A percentile compares a stretch with the other conserved stretches of the same genome.
phyloP scores from a whole-genome alignment of 2,797 vertebrate genomes.

The Phyllotis vaccarum region DNA sequence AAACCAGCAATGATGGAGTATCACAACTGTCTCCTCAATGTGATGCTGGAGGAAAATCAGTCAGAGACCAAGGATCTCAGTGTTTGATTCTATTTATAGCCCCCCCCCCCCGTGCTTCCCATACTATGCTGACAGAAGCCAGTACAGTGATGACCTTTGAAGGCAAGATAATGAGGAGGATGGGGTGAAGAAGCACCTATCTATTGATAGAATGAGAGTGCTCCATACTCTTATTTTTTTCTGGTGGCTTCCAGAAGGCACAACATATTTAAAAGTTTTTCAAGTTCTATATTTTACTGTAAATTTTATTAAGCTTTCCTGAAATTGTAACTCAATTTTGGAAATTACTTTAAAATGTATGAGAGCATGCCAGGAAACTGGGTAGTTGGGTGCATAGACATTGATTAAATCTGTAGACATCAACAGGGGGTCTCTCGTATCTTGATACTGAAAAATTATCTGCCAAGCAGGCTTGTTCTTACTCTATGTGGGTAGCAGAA shows the following conservation, averaged over 20 bases:
- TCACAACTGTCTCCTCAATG: background rate
- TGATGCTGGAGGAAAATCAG: background rate
- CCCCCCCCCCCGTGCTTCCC: background rate
- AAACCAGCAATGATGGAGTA: background rate
- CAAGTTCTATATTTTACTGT: background rate
- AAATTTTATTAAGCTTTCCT: constrained; percentile 14
- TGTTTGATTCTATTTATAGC: background rate
- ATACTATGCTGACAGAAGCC: background rate
- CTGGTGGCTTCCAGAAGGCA: background rate
- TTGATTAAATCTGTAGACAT: background rate
- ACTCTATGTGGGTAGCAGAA: background rate
- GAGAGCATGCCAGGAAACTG: background rate
- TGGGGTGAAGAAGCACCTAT: rapidly evolving
- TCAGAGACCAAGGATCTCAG: background rate
- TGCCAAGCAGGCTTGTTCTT: background rate
- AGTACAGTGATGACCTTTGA: background rate
- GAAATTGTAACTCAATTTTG: background rate
- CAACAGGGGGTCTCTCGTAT: background rate
- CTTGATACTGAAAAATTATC: background rate
- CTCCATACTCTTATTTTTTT: background rate
- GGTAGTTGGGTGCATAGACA: too few species aligned
- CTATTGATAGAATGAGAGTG: background rate
- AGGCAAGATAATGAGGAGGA: background rate
- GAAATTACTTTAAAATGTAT: background rate
- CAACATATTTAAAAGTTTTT: background rate